Evolutionary conservation across 2,888 invertebrate genomes (phyloP).

Genomic region (Diarsia mendica): DNA sequence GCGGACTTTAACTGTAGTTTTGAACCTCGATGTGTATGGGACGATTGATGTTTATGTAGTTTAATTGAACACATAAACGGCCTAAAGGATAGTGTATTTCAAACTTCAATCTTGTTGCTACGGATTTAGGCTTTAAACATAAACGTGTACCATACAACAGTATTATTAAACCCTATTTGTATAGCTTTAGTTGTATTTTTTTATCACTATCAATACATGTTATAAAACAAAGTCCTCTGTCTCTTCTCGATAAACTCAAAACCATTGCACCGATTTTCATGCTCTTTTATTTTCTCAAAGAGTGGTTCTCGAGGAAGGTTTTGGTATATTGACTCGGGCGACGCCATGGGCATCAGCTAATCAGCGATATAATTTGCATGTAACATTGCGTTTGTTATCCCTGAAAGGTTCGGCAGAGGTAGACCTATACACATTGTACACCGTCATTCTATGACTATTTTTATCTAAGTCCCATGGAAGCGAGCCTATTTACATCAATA

Average conservation of each 20-base stretch:
- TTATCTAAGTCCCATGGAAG: background rate
- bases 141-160: background rate
- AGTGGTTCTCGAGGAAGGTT: too few species aligned
- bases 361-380: background rate
- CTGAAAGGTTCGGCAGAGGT: background rate
- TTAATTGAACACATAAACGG: background rate
- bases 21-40: conserved; percentile 1
- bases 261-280: too few species aligned
- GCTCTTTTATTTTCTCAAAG: too few species aligned
- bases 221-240: too few species aligned
- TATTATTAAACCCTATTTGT: background rate
- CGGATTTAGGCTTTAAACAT: background rate
- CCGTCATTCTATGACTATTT: rapidly evolving
- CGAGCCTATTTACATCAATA: background rate
- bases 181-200: background rate
- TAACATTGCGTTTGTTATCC: background rate
- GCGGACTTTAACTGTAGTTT: conserved; percentile 19
- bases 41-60: conserved; percentile 5
- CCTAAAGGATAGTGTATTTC: background rate
- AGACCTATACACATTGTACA: background rate
- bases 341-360: too few species aligned
- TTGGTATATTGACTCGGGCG: too few species aligned
- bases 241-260: too few species aligned
- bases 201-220: background rate
- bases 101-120: background rate